Base-by-base conservation (phyloP, 2,888 invertebrate species). In the Caenorhabditis imperialis region DNA sequence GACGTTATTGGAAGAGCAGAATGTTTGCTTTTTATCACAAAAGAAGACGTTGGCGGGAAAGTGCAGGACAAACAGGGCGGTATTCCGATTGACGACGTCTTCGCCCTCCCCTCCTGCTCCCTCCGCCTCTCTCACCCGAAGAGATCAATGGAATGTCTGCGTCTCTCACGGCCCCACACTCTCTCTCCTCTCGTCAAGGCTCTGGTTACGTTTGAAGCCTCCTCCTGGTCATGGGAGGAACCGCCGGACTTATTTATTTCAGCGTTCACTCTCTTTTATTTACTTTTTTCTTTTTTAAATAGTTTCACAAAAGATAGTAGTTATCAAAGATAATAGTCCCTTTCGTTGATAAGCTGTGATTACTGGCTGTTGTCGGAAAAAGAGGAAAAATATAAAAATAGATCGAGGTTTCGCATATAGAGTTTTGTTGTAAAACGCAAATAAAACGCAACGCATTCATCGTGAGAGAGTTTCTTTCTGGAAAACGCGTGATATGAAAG, bases 31-130 rank as follows among this genome's bases (percentile, higher is more conserved):
- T 38, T 67, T 57, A 67, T 57, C 48, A 67, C 16, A 10, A 6
- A 22, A 48, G 30, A 60, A 25, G 10, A 7, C 10, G 6, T 30
- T 62, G 48, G 22, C 55, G 47, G 44, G 67, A 65, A 65, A 65
- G 25, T 67, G 51, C 67, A 48, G 57, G 55, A 44, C 57, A 14
- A 50, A 55, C 50, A 51, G 42, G 67, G 51, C 67, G 67, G 57
- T 57, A 57, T 57, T 67, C 44, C 50, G 38, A 50, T 48, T 16
- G 22, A 33, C 38, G 42, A 35, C 53, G 35, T 44, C 67, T 57
- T 37, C 67, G 23, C 12, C 33, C 23, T 35, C 47, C 20, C 35
- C 45, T 47, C 55, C 69, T 69, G 55, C 67, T 70, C 60, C 61
- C 54, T 50, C 48, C 20, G 6, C 40, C 7, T 38, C 27, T 58